Evolutionary conservation across 2,113 vertebrate species (phyloP).

Genomic region (Gavia stellata): DNA sequence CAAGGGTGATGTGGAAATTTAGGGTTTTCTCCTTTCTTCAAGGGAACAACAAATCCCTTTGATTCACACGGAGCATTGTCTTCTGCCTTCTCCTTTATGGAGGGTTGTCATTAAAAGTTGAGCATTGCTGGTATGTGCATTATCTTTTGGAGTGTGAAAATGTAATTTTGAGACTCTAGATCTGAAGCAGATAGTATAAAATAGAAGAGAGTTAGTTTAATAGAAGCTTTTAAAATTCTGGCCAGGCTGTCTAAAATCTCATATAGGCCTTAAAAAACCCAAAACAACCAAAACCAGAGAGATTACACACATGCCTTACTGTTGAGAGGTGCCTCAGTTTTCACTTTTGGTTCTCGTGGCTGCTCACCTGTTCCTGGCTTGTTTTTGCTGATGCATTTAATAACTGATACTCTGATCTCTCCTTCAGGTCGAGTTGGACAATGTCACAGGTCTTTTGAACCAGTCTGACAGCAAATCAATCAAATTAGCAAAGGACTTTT

Average conservation of each 20-base stretch:
- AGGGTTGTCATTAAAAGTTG: background rate
- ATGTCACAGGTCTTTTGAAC: constrained; percentile 78
- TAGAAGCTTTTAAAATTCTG: background rate
- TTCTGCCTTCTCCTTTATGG: background rate
- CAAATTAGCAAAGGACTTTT: constrained; percentile 92
- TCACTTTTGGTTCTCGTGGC: background rate
- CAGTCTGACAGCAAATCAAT: constrained; percentile 92
- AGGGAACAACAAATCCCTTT: background rate
- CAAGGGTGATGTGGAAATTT: background rate
- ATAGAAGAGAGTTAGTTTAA: background rate
- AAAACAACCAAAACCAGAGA: background rate
- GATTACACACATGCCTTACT: background rate
- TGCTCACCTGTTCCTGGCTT: background rate
- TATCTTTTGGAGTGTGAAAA: background rate
- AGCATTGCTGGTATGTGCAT: background rate
- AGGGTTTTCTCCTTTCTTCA: background rate
- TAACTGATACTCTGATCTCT: background rate
- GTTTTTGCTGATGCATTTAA: background rate
- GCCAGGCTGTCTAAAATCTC: background rate
- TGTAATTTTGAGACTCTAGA: background rate
- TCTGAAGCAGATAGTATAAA: background rate
- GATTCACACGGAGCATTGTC: background rate
- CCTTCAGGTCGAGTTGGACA: constrained; percentile 86
- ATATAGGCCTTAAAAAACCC: background rate
- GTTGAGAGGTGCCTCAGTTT: background rate